A percentile compares a stretch with the other conserved stretches of the same genome.
Evolutionary conservation across 2,888 invertebrate genomes (phyloP).

Genomic region (Melanostoma mellinum): DNA sequence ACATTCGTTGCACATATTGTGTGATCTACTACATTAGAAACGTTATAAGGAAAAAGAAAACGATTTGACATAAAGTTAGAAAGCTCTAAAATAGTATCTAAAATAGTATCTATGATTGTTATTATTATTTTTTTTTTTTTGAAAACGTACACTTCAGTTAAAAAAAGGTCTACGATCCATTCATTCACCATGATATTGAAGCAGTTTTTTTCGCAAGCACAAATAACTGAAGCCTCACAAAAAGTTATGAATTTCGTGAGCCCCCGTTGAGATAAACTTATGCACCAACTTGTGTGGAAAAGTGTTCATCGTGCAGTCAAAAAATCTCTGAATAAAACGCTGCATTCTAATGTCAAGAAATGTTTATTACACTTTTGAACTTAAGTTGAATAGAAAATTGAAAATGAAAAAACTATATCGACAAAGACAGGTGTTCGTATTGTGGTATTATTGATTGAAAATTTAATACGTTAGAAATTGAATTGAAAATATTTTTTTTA

Average conservation of each 20-base stretch:
- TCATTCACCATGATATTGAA: conserved; percentile 12
- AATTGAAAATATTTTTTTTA: too few species aligned
- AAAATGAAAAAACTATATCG: too few species aligned
- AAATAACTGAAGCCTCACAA: conserved; percentile 33
- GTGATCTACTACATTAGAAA: background rate
- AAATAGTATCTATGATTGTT: conserved; percentile 15
- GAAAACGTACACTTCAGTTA: conserved; percentile 25
- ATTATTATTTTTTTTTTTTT: conserved; percentile 1
- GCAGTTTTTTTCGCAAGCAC: background rate
- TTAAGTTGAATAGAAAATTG: too few species aligned
- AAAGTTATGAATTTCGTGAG: conserved; percentile 42
- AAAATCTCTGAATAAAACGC: conserved; percentile 21
- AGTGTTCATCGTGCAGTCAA: conserved; percentile 23
- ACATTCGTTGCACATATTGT: conserved; percentile 53
- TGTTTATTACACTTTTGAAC: too few species aligned
- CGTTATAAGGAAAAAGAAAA: background rate
- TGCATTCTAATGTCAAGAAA: too few species aligned
- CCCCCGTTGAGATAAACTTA: background rate
- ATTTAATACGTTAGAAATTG: too few species aligned
- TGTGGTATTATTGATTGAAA: too few species aligned
- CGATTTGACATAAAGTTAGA: conserved; percentile 39
- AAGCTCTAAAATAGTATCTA: conserved; percentile 30
- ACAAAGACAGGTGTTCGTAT: too few species aligned
- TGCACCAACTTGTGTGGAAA: conserved; percentile 24
- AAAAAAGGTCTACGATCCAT: conserved; percentile 30